Evolutionary conservation across 2,888 invertebrate species (phyloP).

Genomic region (Lydus trimaculatus): DNA sequence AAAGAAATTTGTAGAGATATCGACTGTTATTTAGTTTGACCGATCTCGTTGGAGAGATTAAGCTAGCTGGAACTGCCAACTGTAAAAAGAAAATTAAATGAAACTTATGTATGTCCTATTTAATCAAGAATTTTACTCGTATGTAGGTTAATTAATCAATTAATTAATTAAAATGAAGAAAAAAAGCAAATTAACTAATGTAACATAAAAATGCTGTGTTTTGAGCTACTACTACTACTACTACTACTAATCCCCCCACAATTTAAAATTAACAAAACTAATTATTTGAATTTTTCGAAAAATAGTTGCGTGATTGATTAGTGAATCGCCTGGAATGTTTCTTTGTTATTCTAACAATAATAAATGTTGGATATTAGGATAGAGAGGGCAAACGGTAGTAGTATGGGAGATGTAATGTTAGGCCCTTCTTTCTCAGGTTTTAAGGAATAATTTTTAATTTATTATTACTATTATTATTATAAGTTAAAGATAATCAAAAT

Average conservation of each 20-base stretch:
- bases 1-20: constrained; percentile 44
- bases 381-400: constrained; percentile 45
- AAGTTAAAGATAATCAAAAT: too few relatives aligned
- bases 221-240: constrained; percentile 45
- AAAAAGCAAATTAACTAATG: constrained; percentile 37
- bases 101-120: constrained; percentile 58
- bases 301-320: constrained; percentile 22
- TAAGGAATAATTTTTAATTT: constrained; percentile 33
- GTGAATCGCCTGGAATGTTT: constrained; percentile 30
- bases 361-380: not conserved
- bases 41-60: constrained; percentile 57
- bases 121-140: constrained; percentile 52
- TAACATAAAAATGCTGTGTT: constrained; percentile 54
- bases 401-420: constrained; percentile 47
- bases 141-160: constrained; percentile 47
- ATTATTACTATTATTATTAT: too few relatives aligned
- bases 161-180: not conserved
- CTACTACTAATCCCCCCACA: not conserved
- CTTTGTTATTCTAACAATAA: not conserved
- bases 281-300: constrained; percentile 22
- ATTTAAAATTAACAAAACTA: not conserved
- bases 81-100: constrained; percentile 58
- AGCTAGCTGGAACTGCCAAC: constrained; percentile 63
- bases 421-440: constrained; percentile 60
- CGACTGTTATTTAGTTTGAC: constrained; percentile 53